Evolutionary conservation across 2,113 vertebrate genomes (phyloP), one percentile per base, ranked within the genome.

Genomic region (Poicephalus meyeri): DNA sequence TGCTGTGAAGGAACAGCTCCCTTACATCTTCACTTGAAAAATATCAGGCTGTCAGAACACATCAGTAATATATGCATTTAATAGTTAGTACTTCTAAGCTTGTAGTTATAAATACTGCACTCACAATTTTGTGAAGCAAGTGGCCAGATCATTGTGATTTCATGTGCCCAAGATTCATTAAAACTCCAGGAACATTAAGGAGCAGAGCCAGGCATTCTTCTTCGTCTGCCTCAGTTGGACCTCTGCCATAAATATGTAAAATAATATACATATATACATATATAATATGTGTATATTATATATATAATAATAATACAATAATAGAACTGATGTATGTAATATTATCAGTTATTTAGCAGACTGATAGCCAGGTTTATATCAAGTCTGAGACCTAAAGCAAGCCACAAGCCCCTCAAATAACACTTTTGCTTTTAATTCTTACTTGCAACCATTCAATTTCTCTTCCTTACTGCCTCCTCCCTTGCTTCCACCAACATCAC

Each of bases 401-500:
- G 37, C 21, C 64, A 42, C 13, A 7, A 53, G 16, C n/a, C 42
- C 28, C 47, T 64, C 41, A 64, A 24, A 47, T 69, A n/a, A 16
- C 41, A 31, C 17, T 68, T n/a, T 10, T 47, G 16, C 10, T 78
- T 85, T 64, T 58, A 78, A 39, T 12, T 37, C 16, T 25, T 60
- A 24, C 25, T 60, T 44, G 7, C 25, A 79, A 6, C 25, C 24
- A 10, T 20, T 56, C 23, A 11, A 31, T 66, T 76, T 68, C 68
- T 66, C 26, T 9, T 9, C 14, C 20, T 80, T 55, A 10, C 4
- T 83, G 68, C 6, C 41, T 11, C 21, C 46, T 47, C 17, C 44
- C 6, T 26, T 12, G 23, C 20, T 69, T 10, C 55, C 46, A 61
- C 20, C 5, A 0, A 8, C 18, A 2, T 4, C 52, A 5, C 25